phyloP scores from a whole-genome alignment of 2,113 vertebrate genomes.

The Gymnorhina tibicen region DNA sequence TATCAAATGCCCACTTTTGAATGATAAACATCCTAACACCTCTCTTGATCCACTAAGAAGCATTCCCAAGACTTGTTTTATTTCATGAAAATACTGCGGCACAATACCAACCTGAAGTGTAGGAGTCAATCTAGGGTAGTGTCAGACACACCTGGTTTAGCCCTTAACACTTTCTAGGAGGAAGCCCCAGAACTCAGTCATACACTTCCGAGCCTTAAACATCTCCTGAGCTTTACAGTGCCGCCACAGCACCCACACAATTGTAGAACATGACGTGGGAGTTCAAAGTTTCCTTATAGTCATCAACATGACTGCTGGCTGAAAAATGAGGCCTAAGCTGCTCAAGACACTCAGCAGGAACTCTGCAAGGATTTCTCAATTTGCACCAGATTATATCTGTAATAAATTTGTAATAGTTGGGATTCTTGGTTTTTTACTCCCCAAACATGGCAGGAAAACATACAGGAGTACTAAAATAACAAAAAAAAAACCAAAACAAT shows the following conservation, averaged over 20 bases:
- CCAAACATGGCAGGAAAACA: neutral
- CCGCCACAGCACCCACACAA: neutral
- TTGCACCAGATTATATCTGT: neutral
- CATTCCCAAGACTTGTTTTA: neutral
- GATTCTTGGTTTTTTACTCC: fast-evolving
- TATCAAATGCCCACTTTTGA: neutral
- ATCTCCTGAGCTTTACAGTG: neutral
- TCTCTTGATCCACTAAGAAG: neutral
- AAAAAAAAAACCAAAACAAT: neutral
- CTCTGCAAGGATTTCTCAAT: neutral
- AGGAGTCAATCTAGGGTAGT: neutral
- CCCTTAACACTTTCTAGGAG: neutral
- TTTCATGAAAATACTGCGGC: neutral
- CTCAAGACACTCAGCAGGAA: neutral
- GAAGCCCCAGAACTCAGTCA: neutral
- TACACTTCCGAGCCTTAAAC: neutral
- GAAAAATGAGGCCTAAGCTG: neutral
- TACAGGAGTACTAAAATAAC: fast-evolving
- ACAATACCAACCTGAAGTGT: neutral
- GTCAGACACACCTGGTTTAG: neutral
- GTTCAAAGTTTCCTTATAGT: neutral
- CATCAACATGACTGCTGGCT: neutral
- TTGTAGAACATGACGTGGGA: neutral
- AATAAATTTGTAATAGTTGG: fast-evolving
- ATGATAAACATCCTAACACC: neutral